Evolutionary conservation across 2,888 invertebrate species (phyloP).

Genomic region (Erebia aethiops): DNA sequence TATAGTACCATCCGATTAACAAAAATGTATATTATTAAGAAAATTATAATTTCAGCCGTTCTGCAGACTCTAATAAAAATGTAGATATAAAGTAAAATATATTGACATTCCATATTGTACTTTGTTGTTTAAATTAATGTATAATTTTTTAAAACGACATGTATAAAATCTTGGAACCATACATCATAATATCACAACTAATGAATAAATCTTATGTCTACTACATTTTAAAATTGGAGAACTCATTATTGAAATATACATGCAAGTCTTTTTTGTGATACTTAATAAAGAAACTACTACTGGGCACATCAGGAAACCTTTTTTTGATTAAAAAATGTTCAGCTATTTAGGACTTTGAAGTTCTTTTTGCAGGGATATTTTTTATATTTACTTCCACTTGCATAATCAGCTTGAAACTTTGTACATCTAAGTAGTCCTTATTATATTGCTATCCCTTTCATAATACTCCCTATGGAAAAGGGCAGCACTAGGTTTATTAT

Average conservation of each 20-base stretch:
- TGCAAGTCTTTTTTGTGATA: slow-evolving; percentile 16
- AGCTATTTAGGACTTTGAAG: too few species aligned
- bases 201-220: slow-evolving; percentile 39
- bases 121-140: slow-evolving; percentile 76
- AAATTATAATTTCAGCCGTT: slow-evolving; percentile 73
- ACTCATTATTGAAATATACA: slow-evolving; percentile 5
- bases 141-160: slow-evolving; percentile 41
- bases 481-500: too few species aligned
- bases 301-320: slow-evolving; percentile 5
- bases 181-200: slow-evolving; percentile 28
- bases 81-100: slow-evolving; percentile 82
- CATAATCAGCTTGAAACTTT: too few species aligned
- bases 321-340: too few species aligned
- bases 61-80: slow-evolving; percentile 76
- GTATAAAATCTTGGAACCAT: slow-evolving; percentile 36
- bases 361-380: too few species aligned
- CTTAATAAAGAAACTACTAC: slow-evolving; percentile 7
- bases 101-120: slow-evolving; percentile 82
- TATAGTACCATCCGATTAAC: slow-evolving; percentile 58
- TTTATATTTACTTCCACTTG: too few species aligned
- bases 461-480: too few species aligned
- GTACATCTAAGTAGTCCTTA: too few species aligned
- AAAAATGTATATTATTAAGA: slow-evolving; percentile 76
- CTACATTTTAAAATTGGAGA: slow-evolving; percentile 20
- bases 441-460: too few species aligned